These are phyloP conservation scores for Nomada goodeniana DNA, from an alignment of 2,888 invertebrate species.

Conservation along the genomic window DNA sequence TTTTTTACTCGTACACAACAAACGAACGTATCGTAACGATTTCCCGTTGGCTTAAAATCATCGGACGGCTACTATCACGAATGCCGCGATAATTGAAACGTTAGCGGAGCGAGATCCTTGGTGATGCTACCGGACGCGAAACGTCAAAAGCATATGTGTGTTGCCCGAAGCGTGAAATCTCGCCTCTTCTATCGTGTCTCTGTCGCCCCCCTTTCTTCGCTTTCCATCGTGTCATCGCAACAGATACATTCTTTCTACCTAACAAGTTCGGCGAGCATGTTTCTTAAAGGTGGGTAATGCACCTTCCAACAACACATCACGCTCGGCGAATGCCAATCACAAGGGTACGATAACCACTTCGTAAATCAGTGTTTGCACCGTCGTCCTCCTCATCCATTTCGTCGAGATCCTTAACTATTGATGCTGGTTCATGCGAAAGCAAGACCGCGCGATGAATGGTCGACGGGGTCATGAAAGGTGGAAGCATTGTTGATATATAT, in stretches of 20 bases:
- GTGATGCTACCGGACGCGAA: slow-evolving; percentile 76
- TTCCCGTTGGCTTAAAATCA: slow-evolving; percentile 9
- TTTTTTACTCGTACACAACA: background rate
- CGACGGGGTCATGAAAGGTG: slow-evolving; percentile 5
- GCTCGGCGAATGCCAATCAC: slow-evolving; percentile 23
- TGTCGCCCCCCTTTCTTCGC: slow-evolving; percentile 1
- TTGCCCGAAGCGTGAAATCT: slow-evolving; percentile 52
- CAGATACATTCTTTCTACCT: background rate
- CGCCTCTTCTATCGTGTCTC: slow-evolving; percentile 32
- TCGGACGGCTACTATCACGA: slow-evolving; percentile 16
- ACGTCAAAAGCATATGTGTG: slow-evolving; percentile 80
- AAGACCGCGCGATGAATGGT: slow-evolving; percentile 28
- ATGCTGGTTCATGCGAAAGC: slow-evolving; percentile 9
- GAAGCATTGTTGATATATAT: slow-evolving; percentile 41
- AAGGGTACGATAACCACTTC: slow-evolving; percentile 11
- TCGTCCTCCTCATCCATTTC: slow-evolving; percentile 1
- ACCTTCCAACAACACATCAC: slow-evolving; percentile 17
- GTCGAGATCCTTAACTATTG: background rate
- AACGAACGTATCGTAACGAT: slow-evolving; percentile 7
- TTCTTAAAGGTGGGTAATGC: background rate
- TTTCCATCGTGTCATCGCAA: background rate
- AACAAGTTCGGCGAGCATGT: background rate
- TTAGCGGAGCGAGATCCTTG: slow-evolving; percentile 27
- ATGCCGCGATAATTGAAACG: slow-evolving; percentile 38
- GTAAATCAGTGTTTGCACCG: slow-evolving; percentile 13